Conservation (phyloP, 2,888 invertebrate genomes). For the Biston stratarius region DNA sequence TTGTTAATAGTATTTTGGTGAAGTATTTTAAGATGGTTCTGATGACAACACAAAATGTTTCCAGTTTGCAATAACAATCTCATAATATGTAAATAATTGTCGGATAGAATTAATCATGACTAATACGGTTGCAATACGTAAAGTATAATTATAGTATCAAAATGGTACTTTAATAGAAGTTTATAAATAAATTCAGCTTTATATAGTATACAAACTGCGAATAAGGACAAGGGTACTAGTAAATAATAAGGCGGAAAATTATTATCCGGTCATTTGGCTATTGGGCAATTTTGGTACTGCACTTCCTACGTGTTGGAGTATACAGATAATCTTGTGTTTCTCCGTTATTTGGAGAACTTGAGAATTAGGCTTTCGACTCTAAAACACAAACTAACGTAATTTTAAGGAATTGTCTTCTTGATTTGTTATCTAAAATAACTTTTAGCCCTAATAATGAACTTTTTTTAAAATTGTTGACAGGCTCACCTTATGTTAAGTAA, state of each 20-base stretch:
- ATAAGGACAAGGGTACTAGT: slow-evolving; percentile 60
- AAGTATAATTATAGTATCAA: background rate
- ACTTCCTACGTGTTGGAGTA: slow-evolving; percentile 26
- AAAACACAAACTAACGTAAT: background rate
- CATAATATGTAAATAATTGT: no score
- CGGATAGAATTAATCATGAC: background rate
- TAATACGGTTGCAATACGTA: background rate
- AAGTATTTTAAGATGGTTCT: no score
- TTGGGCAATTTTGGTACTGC: slow-evolving; percentile 21
- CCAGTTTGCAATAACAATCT: no score
- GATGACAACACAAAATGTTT: no score
- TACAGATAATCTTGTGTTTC: background rate
- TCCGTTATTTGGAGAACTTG: background rate
- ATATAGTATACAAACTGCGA: slow-evolving; percentile 54
- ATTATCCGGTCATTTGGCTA: slow-evolving; percentile 54
- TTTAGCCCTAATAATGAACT: no score
- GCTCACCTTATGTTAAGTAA: no score
- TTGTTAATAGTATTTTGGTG: no score
- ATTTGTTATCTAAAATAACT: no score
- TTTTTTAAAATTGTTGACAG: no score
- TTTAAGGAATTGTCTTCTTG: background rate
- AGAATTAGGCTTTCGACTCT: no score
- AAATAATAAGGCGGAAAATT: slow-evolving; percentile 60
- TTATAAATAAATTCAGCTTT: slow-evolving; percentile 30
- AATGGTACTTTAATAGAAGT: slow-evolving; percentile 29